A percentile compares a stretch with the other conserved stretches of the same genome.
Evolutionary conservation across 1,140 invertebrate species (phyloP).

Genomic region (Oscheius sp.): DNA sequence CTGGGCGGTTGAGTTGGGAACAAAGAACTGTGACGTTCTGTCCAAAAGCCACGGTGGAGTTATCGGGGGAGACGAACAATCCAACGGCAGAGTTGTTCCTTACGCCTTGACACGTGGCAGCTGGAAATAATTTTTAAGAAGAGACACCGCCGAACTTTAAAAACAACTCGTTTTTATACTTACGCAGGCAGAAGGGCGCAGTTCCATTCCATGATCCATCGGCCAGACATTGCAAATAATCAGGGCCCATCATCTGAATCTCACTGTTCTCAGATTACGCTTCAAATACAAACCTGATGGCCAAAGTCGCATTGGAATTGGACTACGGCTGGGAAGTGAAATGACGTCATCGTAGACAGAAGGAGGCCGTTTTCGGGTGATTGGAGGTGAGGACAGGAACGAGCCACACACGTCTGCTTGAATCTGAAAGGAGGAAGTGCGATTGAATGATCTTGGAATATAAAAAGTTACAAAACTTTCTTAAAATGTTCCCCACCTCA

Average conservation of each 20-base stretch:
- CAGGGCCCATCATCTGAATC: constrained; percentile 76
- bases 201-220: constrained; percentile 89
- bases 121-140: constrained; percentile 36
- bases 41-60: constrained; percentile 48
- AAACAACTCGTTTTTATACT: constrained; percentile 19
- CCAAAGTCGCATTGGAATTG: constrained; percentile 92
- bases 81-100: constrained; percentile 51
- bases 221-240: constrained; percentile 80
- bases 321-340: constrained; percentile 84
- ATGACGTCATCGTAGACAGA: constrained; percentile 76
- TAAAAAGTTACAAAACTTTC: constrained; percentile 70
- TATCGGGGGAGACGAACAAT: constrained; percentile 52
- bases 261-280: background rate
- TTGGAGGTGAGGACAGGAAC: constrained; percentile 73
- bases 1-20: constrained; percentile 53
- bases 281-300: constrained; percentile 60
- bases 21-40: constrained; percentile 54
- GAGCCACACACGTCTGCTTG: constrained; percentile 45
- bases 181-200: constrained; percentile 74
- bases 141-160: background rate
- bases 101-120: constrained; percentile 53
- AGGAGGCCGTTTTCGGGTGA: constrained; percentile 84
- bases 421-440: constrained; percentile 1
- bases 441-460: background rate
- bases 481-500: constrained; percentile 88